Evolutionary conservation across 2,113 vertebrate species (phyloP).

Genomic region (Heterotis niloticus): DNA sequence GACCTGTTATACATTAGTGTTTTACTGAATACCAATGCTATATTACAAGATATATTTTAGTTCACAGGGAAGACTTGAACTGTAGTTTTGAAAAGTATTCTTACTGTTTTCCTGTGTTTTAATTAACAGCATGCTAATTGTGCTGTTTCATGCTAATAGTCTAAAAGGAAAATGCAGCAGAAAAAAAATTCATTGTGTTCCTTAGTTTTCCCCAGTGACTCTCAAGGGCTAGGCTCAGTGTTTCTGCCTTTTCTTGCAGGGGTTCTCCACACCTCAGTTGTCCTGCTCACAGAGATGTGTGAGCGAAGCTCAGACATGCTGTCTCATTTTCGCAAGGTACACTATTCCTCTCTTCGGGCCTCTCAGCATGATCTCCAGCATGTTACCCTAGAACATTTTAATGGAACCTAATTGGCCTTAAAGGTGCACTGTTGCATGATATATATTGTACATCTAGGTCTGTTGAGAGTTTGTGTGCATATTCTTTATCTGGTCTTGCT

Average conservation of each 20-base stretch:
- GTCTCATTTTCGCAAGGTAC: slow-evolving; percentile 96
- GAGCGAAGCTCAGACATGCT: slow-evolving; percentile 98
- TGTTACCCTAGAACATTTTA: background rate
- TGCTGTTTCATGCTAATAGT: too few species aligned
- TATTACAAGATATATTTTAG: too few species aligned
- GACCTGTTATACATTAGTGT: too few species aligned
- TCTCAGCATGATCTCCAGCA: background rate
- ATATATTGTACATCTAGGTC: background rate
- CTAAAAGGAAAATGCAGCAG: too few species aligned
- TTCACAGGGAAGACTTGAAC: too few species aligned
- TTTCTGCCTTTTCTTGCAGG: slow-evolving; percentile 58
- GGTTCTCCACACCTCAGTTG: slow-evolving; percentile 97
- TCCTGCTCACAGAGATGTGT: slow-evolving; percentile 98
- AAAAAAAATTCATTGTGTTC: background rate
- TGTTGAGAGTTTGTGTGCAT: slow-evolving; percentile 33
- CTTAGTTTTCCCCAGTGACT: background rate
- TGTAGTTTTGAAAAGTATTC: too few species aligned
- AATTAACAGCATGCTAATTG: too few species aligned
- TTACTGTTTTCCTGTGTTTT: too few species aligned
- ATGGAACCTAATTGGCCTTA: background rate
- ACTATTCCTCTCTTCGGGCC: background rate
- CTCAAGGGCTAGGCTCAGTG: background rate
- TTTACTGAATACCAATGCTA: too few species aligned
- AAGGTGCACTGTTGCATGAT: background rate
- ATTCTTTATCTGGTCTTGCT: slow-evolving; percentile 44